phyloP scores from a whole-genome alignment of 1,140 invertebrate genomes.

The Drosophila kikkawai region DNA sequence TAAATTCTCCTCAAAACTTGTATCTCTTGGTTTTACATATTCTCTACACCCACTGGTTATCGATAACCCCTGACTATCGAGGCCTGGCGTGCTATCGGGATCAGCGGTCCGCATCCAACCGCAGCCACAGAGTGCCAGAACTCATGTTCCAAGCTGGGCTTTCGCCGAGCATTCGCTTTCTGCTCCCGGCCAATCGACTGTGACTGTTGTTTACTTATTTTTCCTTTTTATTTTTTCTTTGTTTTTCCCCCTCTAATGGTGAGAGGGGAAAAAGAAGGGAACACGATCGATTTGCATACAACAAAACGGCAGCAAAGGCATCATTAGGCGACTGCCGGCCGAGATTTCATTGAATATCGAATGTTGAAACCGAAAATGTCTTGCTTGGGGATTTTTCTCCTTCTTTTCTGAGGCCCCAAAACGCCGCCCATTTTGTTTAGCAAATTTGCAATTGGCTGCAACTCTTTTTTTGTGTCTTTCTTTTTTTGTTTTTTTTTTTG shows the following conservation, averaged over 20 bases:
- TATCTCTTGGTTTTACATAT: not conserved
- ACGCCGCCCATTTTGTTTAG: constrained; percentile 79
- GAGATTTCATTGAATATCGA: constrained; percentile 48
- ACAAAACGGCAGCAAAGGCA: constrained; percentile 38
- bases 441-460: constrained; percentile 80
- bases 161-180: constrained; percentile 38
- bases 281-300: constrained; percentile 59
- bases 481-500: constrained; percentile 3
- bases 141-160: constrained; percentile 35
- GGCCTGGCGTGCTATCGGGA: constrained; percentile 9
- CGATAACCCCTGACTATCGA: constrained; percentile 42
- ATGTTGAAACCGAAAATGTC: constrained; percentile 14
- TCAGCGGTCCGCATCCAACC: constrained; percentile 45
- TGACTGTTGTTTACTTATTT: constrained; percentile 35
- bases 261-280: not conserved
- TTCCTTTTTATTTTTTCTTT: not conserved
- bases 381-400: not conserved
- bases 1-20: not conserved
- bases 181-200: constrained; percentile 57
- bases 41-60: not conserved
- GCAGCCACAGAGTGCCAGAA: constrained; percentile 53
- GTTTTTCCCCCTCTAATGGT: not conserved
- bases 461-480: constrained; percentile 35
- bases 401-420: constrained; percentile 22
- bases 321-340: constrained; percentile 33